Evolutionary conservation across 2,113 vertebrate species (phyloP).

Genomic region (Prunella himalayana): DNA sequence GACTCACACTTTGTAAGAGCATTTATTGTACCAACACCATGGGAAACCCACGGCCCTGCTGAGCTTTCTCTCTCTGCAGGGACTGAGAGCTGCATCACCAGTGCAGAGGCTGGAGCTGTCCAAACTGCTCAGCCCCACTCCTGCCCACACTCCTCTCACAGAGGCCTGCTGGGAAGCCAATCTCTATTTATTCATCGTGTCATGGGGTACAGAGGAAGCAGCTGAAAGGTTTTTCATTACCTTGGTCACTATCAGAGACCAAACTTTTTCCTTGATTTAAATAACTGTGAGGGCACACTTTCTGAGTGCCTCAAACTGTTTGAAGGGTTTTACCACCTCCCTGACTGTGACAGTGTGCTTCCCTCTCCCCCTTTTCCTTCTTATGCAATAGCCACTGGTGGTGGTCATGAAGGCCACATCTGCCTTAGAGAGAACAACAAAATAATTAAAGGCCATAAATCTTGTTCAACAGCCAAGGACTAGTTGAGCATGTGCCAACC

Average conservation of each 20-base stretch:
- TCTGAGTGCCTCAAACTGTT: not conserved
- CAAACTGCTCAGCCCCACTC: not conserved
- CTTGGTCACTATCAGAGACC: not conserved
- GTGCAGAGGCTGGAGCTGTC: not conserved
- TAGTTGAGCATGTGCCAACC: no score
- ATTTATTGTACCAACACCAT: not conserved
- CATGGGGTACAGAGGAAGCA: not conserved
- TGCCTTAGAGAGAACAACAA: not conserved
- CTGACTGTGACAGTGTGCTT: not conserved
- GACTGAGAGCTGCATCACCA: not conserved
- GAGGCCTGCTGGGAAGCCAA: not conserved
- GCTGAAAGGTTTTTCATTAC: not conserved
- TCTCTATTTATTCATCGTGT: not conserved
- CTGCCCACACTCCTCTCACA: not conserved
- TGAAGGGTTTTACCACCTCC: not conserved
- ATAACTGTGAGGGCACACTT: not conserved
- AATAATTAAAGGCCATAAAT: not conserved
- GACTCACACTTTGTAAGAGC: not conserved
- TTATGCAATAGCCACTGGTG: not conserved
- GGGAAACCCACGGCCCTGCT: fast-evolving
- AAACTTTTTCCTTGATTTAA: not conserved
- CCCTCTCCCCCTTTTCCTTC: not conserved
- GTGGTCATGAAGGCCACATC: fast-evolving
- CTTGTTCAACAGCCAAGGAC: not conserved
- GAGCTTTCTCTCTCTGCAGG: not conserved